Evolutionary conservation across 2,113 vertebrate species (phyloP), one percentile per base, ranked within the genome.

Genomic region (Garra rufa): DNA sequence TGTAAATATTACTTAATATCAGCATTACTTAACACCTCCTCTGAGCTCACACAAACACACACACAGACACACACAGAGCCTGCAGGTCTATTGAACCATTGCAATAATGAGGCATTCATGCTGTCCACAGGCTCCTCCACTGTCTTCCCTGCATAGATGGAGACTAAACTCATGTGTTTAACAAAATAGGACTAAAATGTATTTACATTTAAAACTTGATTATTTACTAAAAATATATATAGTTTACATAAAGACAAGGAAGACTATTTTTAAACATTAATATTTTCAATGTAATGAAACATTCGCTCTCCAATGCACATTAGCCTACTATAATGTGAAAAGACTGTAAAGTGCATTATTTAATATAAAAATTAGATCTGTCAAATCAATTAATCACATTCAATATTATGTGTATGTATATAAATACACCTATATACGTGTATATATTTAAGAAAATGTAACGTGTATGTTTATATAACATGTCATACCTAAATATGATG

Each of bases 21-120:
- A 21, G 65, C 17, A 76, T 74, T 48, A 19, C 13, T 48, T 74
- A 14, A 74, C 70, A 74, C n/a, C 43, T 48, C 11, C n/a, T 74
- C 11, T 28, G 17, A 38, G 8, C 57, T 13, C n/a, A 11, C n/a
- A 24, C 57, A 26, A 9, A 59, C 55, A 59, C n/a, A 59, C 55
- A 57, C 21, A 57, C 21, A 59, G 0, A 57, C 13, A 14, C 52
- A 21, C 19, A 55, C 19, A 57, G 7, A 57, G 21, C 21, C 52
- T 57, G 52, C 57, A 24, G 57, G 57, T 59, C n/a, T 59, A 5
- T 59, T 59, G n/a, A 55, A 55, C 52, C 52, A 55, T 55, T 21
- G 52, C 52, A 21, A 55, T 55, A 55, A 55, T 55, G 19, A 55
- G 19, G 10, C 4, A 61, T 61, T 14, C 3, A 28, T 26, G 24